phyloP scores from a whole-genome alignment of 2,888 invertebrate species.

The Blomia tropicalis region DNA sequence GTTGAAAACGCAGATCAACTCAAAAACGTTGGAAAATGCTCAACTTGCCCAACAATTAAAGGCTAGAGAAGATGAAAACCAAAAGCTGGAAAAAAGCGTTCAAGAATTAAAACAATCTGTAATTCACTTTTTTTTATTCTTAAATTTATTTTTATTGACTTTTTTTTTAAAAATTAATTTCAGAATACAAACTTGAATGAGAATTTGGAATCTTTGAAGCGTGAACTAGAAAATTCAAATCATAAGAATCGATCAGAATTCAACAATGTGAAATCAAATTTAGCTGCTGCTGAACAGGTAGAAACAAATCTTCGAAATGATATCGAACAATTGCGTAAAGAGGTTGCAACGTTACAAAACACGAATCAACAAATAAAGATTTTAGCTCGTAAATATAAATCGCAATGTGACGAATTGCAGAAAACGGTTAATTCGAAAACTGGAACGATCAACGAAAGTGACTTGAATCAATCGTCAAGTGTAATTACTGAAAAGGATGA shows the following conservation, averaged over 20 bases:
- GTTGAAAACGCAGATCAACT: neutral
- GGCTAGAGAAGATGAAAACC: neutral
- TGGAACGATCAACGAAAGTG: neutral
- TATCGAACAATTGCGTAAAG: neutral
- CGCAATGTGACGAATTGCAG: slow-evolving; percentile 31
- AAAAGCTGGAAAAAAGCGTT: neutral
- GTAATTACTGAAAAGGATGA: slow-evolving; percentile 37
- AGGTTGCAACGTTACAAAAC: slow-evolving; percentile 26
- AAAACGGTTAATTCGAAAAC: neutral
- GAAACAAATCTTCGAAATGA: neutral
- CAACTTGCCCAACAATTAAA: neutral
- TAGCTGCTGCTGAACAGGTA: neutral
- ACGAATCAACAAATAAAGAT: slow-evolving; percentile 42
- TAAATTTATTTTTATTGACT: neutral
- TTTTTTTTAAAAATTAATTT: neutral
- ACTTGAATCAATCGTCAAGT: neutral
- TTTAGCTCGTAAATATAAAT: slow-evolving; percentile 82
- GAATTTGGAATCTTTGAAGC: neutral
- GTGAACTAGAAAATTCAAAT: neutral
- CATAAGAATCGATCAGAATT: neutral
- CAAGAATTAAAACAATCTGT: neutral
- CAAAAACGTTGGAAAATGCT: neutral
- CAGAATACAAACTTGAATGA: neutral
- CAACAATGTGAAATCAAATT: neutral
- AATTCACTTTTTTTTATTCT: neutral